Evolutionary conservation across 2,113 vertebrate species (phyloP).

Genomic region (Micronycteris hirsuta): DNA sequence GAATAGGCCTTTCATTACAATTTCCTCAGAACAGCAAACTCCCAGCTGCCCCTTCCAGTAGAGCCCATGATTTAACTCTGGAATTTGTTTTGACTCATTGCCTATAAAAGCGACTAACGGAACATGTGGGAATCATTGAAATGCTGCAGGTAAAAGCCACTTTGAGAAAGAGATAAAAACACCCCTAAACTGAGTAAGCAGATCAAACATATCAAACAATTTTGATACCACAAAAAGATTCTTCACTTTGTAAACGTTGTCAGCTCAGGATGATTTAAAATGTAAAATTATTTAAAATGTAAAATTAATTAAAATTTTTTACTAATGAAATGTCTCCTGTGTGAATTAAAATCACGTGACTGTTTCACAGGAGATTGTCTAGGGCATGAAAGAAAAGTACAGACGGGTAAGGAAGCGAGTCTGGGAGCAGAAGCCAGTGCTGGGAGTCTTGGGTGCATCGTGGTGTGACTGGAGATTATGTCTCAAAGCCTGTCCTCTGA

Average conservation of each 20-base stretch:
- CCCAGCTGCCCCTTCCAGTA: conserved; percentile 18
- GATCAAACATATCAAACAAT: neutral
- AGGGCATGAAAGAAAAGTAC: neutral
- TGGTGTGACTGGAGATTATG: neutral
- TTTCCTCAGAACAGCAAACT: conserved; percentile 64
- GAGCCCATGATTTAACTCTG: conserved; percentile 48
- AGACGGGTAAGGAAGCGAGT: neutral
- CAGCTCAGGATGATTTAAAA: neutral
- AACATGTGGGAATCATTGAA: neutral
- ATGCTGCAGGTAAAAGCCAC: neutral
- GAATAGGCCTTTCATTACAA: conserved; percentile 59
- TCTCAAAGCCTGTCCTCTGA: neutral
- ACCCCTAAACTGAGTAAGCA: neutral
- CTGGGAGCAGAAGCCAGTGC: neutral
- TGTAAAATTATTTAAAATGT: too few relatives aligned
- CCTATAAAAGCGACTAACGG: conserved; percentile 11
- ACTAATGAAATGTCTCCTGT: neutral
- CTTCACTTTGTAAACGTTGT: neutral
- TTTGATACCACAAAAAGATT: neutral
- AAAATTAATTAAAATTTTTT: neutral
- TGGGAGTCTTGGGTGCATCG: neutral
- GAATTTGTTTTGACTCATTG: conserved; percentile 54
- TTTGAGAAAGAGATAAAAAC: neutral
- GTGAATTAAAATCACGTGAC: neutral
- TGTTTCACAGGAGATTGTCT: neutral